Evolutionary conservation across 2,888 invertebrate species (phyloP).

Genomic region (Cryptops parisi): DNA sequence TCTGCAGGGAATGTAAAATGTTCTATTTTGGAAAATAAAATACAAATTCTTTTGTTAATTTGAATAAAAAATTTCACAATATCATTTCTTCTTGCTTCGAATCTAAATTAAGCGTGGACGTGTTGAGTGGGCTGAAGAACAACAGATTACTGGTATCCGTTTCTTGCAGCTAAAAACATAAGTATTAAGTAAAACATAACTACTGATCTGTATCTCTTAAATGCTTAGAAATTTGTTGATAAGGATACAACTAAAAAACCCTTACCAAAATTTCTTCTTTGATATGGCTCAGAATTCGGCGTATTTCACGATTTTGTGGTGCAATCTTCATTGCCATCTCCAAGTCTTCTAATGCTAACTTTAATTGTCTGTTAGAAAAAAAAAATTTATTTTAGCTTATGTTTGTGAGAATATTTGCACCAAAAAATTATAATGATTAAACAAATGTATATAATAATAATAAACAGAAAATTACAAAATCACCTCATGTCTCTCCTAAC

Average conservation of each 20-base stretch:
- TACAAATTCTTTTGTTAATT: too few relatives aligned
- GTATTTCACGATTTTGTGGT: slow-evolving; percentile 54
- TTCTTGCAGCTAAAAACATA: background rate
- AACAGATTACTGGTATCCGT: background rate
- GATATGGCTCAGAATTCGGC: slow-evolving; percentile 39
- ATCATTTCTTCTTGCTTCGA: background rate
- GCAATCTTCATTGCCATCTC: slow-evolving; percentile 60
- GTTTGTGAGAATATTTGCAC: too few relatives aligned
- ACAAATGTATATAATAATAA: background rate
- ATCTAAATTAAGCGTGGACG: background rate
- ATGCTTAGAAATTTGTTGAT: background rate
- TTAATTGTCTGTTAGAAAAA: slow-evolving; percentile 40
- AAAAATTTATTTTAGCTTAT: too few relatives aligned
- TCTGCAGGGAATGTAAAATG: too few relatives aligned
- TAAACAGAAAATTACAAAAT: slow-evolving; percentile 17
- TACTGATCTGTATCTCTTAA: too few relatives aligned
- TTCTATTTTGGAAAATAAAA: too few relatives aligned
- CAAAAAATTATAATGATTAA: background rate
- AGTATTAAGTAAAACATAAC: background rate
- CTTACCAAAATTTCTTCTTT: slow-evolving; percentile 16
- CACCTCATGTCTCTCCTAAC: slow-evolving; percentile 61
- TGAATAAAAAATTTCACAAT: too few relatives aligned
- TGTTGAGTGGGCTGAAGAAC: background rate
- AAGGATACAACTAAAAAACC: background rate
- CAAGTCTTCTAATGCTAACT: slow-evolving; percentile 63